Evolutionary conservation across 2,888 invertebrate genomes (phyloP).

Genomic region (Cylloceria caligata): DNA sequence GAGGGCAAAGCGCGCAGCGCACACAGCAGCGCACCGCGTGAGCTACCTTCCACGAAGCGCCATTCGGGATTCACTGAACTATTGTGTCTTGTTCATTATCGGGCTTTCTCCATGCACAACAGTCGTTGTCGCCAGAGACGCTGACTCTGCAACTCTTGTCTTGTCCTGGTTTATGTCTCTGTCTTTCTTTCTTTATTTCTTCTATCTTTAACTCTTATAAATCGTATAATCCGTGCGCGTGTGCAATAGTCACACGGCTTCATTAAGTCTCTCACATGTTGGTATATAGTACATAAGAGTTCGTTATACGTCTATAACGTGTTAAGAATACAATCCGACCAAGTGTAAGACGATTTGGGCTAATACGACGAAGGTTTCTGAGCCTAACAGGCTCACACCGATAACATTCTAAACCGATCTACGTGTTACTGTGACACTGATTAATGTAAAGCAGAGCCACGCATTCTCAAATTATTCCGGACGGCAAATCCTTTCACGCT

Average conservation of each 20-base stretch:
- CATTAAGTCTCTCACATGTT: background rate
- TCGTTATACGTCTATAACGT: slow-evolving; percentile 7
- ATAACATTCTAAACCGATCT: slow-evolving; percentile 5
- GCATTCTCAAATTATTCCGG: slow-evolving; percentile 29
- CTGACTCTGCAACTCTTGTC: background rate
- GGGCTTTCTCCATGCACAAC: slow-evolving; percentile 47
- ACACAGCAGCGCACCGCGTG: slow-evolving; percentile 13
- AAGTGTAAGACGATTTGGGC: slow-evolving; percentile 10
- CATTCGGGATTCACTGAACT: slow-evolving; percentile 46
- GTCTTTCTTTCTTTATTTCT: background rate
- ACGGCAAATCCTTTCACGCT: slow-evolving; percentile 12
- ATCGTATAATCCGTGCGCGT: slow-evolving; percentile 6
- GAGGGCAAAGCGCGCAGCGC: background rate
- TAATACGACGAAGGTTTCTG: slow-evolving; percentile 13
- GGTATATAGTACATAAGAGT: slow-evolving; percentile 1
- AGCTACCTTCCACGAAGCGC: slow-evolving; percentile 21
- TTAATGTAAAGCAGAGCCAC: slow-evolving; percentile 9
- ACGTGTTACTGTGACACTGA: slow-evolving; percentile 8
- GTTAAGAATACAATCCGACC: slow-evolving; percentile 1
- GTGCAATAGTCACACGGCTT: slow-evolving; percentile 14
- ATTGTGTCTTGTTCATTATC: slow-evolving; percentile 56
- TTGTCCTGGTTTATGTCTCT: slow-evolving; percentile 2
- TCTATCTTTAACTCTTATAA: slow-evolving; percentile 16
- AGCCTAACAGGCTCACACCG: background rate
- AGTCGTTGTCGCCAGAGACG: slow-evolving; percentile 4